These are phyloP conservation scores for Platerodrilus igneus DNA, from an alignment of 2,888 invertebrate species.

Conservation along the genomic window DNA sequence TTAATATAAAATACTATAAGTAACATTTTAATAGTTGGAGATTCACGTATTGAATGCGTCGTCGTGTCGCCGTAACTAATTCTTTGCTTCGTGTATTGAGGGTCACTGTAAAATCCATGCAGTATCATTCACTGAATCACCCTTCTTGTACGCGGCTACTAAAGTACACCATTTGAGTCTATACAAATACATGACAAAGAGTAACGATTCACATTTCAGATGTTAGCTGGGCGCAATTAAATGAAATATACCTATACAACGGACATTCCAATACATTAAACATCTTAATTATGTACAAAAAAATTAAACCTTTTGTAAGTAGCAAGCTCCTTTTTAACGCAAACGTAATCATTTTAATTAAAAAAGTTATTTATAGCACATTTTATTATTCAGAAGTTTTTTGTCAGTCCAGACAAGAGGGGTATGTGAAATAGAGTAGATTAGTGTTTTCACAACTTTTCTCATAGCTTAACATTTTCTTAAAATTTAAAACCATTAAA, in stretches of 20 bases:
- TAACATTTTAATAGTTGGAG: too few relatives aligned
- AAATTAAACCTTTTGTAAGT: conserved; percentile 13
- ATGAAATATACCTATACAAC: conserved; percentile 27
- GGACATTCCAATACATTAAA: conserved; percentile 36
- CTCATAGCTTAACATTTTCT: too few relatives aligned
- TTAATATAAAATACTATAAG: too few relatives aligned
- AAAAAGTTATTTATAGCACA: too few relatives aligned
- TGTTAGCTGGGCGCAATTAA: conserved; percentile 26
- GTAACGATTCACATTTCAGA: conserved; percentile 26
- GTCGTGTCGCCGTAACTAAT: conserved; percentile 7
- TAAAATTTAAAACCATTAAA: too few relatives aligned
- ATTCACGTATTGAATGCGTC: not conserved
- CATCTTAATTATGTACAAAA: conserved; percentile 20
- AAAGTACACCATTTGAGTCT: conserved; percentile 25
- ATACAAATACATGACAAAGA: conserved; percentile 28
- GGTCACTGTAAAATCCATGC: conserved; percentile 23
- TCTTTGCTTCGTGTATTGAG: conserved; percentile 12
- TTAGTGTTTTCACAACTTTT: too few relatives aligned
- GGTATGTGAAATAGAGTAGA: too few relatives aligned
- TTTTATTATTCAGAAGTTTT: too few relatives aligned
- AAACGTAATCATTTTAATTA: too few relatives aligned
- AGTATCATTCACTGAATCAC: conserved; percentile 29
- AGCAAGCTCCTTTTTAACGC: too few relatives aligned
- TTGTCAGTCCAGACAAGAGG: too few relatives aligned
- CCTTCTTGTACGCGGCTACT: conserved; percentile 25